phyloP scores from a whole-genome alignment of 2,113 vertebrate genomes.

The Carassius auratus region DNA sequence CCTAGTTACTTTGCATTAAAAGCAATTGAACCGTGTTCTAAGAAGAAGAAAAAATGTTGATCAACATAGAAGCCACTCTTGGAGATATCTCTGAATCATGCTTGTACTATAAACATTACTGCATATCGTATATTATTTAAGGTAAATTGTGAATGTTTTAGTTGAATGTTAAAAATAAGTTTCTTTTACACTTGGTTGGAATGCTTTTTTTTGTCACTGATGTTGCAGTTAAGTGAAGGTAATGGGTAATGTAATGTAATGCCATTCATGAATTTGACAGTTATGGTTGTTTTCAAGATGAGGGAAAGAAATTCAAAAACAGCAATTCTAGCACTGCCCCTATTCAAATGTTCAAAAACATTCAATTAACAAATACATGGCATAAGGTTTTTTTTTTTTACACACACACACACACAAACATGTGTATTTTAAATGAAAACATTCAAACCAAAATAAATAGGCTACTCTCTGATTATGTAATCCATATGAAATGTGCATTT shows the following conservation, averaged over 20 bases:
- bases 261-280: neutral
- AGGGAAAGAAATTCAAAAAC: neutral
- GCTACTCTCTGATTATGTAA: no score
- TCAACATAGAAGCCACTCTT: neutral
- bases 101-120: neutral
- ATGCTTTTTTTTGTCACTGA: neutral
- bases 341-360: neutral
- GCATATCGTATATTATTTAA: neutral
- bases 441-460: no score
- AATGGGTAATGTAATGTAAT: neutral
- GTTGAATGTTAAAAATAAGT: no score
- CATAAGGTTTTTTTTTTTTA: neutral
- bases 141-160: no score
- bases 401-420: neutral
- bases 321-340: neutral
- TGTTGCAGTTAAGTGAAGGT: neutral
- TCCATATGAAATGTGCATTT: no score
- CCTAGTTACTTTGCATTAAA: constrained; percentile 16
- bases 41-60: neutral
- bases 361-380: neutral
- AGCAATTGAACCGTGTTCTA: neutral
- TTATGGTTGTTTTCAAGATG: neutral
- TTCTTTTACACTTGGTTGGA: no score
- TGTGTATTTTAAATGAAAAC: no score
- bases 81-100: neutral